phyloP scores from a whole-genome alignment of 2,888 invertebrate genomes.

The Ypsolopha scabrella region DNA sequence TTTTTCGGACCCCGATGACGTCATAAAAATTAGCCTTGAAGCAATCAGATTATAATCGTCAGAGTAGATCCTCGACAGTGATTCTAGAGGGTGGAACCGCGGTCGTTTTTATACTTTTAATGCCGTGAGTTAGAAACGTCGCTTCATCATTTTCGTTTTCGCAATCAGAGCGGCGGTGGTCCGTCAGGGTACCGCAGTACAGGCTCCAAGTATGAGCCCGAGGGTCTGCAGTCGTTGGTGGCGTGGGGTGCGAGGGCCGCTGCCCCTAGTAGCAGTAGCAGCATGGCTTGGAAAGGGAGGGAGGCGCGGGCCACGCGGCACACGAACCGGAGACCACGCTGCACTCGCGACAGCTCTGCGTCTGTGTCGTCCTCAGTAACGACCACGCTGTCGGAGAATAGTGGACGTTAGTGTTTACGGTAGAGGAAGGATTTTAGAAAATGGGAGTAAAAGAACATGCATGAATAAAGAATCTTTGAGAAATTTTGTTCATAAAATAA shows the following conservation, averaged over 20 bases:
- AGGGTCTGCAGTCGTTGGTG: constrained; percentile 84
- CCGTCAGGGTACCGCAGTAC: constrained; percentile 93
- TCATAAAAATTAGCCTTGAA: neutral
- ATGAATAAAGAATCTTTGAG: neutral
- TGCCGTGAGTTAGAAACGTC: neutral
- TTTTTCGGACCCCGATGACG: neutral
- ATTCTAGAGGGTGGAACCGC: neutral
- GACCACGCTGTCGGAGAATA: constrained; percentile 26
- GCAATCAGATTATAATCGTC: neutral
- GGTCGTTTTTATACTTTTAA: neutral
- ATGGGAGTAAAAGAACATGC: neutral
- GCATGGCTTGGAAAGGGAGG: constrained; percentile 93
- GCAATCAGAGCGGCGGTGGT: constrained; percentile 86
- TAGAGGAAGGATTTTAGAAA: neutral
- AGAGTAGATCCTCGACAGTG: neutral
- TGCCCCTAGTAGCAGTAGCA: constrained; percentile 92
- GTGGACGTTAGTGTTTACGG: neutral
- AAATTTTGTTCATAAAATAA: neutral
- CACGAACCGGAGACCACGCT: constrained; percentile 85
- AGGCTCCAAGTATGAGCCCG: constrained; percentile 87
- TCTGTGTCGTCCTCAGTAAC: constrained; percentile 35
- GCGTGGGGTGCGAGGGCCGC: constrained; percentile 92
- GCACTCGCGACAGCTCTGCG: constrained; percentile 51
- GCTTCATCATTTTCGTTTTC: constrained; percentile 14
- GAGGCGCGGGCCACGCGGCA: constrained; percentile 92